phyloP scores from a whole-genome alignment of 1,140 invertebrate species.

The Zaprionus davidi region DNA sequence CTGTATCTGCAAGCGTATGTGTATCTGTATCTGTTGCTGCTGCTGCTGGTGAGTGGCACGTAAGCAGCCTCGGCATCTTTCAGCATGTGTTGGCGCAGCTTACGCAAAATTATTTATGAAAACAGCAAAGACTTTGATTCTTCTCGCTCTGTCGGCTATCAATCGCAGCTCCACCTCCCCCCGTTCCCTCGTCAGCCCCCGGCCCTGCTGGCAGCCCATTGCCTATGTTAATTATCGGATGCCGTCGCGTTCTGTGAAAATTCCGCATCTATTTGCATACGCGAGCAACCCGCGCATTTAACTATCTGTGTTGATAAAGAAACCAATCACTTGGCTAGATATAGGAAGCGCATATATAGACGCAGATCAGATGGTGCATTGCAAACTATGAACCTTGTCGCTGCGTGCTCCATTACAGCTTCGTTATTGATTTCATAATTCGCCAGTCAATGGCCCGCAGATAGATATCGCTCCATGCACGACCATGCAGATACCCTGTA shows the following conservation, averaged over 20 bases:
- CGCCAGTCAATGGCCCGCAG: slow-evolving; percentile 70
- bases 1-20: slow-evolving; percentile 27
- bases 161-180: slow-evolving; percentile 35
- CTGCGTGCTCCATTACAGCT: slow-evolving; percentile 55
- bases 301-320: slow-evolving; percentile 4
- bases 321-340: not conserved
- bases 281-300: slow-evolving; percentile 34
- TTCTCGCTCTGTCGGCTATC: slow-evolving; percentile 44
- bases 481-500: slow-evolving; percentile 25
- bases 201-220: not conserved
- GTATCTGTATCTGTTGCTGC: slow-evolving; percentile 10
- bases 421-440: slow-evolving; percentile 78
- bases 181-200: not conserved
- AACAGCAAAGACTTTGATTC: slow-evolving; percentile 67
- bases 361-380: slow-evolving; percentile 40
- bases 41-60: slow-evolving; percentile 47
- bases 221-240: slow-evolving; percentile 60
- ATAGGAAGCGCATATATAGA: slow-evolving; percentile 5
- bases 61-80: slow-evolving; percentile 72
- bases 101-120: slow-evolving; percentile 83
- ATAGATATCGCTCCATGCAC: slow-evolving; percentile 43
- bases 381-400: slow-evolving; percentile 64
- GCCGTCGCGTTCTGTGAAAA: slow-evolving; percentile 59
- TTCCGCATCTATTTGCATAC: slow-evolving; percentile 73
- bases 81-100: slow-evolving; percentile 68